Percentiles rank a stretch among this genome's conserved stretches.
phyloP scores from a whole-genome alignment of 2,888 invertebrate genomes.

The Pheosia gnoma region DNA sequence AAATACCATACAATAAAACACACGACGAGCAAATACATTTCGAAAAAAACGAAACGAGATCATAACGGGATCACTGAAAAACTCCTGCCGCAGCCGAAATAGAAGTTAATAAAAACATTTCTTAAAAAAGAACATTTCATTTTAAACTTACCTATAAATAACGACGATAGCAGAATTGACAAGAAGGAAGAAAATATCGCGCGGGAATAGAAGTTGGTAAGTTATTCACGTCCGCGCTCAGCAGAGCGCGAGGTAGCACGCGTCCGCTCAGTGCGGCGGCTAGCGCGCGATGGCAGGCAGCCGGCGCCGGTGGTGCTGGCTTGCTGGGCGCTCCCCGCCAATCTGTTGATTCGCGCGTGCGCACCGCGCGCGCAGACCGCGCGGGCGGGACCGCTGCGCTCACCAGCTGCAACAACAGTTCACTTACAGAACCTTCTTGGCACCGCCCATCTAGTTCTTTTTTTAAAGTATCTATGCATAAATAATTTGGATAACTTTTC shows the following conservation, averaged over 20 bases:
- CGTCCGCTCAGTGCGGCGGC: constrained; percentile 37
- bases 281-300: constrained; percentile 47
- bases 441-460: constrained; percentile 33
- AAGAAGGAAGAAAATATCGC: constrained; percentile 34
- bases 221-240: constrained; percentile 17
- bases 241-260: constrained; percentile 23
- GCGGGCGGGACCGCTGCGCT: constrained; percentile 27
- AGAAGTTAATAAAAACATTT: constrained; percentile 7
- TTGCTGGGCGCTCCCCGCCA: constrained; percentile 45
- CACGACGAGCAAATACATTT: too few species aligned
- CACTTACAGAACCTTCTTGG: constrained; percentile 13
- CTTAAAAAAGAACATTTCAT: background rate
- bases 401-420: constrained; percentile 30
- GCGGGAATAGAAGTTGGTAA: constrained; percentile 23
- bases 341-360: constrained; percentile 69
- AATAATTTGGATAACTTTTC: too few species aligned
- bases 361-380: constrained; percentile 27
- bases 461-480: background rate
- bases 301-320: constrained; percentile 31
- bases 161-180: constrained; percentile 19
- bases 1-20: too few species aligned
- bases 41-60: too few species aligned
- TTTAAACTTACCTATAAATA: constrained; percentile 32
- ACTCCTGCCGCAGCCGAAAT: too few species aligned
- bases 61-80: too few species aligned